A percentile compares a stretch with the other conserved stretches of the same genome.
Evolutionary conservation across 2,113 vertebrate species (phyloP).

Genomic region (Marcusenius ussheri): DNA sequence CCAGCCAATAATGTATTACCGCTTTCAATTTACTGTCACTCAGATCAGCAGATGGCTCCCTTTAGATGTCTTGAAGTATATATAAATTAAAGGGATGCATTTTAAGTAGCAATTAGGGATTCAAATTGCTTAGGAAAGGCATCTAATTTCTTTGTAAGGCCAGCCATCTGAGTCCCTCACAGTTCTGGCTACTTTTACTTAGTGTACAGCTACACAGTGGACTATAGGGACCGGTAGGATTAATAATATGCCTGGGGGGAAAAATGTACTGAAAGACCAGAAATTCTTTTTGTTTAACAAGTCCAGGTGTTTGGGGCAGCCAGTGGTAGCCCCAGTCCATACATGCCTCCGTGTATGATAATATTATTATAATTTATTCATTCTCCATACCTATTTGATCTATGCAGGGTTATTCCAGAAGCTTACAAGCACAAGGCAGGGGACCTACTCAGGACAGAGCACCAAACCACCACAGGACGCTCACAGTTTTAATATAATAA

Average conservation of each 20-base stretch:
- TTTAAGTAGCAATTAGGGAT: constrained; percentile 4
- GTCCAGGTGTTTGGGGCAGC: not conserved
- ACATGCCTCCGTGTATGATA: not conserved
- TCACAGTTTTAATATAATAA: not conserved
- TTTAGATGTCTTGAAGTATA: not conserved
- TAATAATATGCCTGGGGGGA: not conserved
- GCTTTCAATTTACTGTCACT: constrained; percentile 23
- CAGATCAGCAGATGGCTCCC: constrained; percentile 16
- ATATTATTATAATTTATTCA: not conserved
- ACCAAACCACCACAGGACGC: not conserved
- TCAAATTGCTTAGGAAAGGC: not conserved
- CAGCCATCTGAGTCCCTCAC: not conserved
- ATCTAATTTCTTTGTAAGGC: not conserved
- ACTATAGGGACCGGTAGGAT: not conserved
- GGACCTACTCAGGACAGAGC: not conserved
- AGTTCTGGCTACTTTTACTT: not conserved
- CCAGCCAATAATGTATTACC: constrained; percentile 2
- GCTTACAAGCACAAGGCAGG: not conserved
- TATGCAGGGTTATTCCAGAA: not conserved
- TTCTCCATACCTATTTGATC: not conserved
- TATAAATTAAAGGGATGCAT: constrained; percentile 13
- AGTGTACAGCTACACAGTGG: not conserved
- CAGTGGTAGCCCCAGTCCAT: not conserved
- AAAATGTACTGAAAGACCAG: not conserved
- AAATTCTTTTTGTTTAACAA: not conserved